Evolutionary conservation across 2,888 invertebrate genomes (phyloP), one percentile per base, ranked within the genome.

Genomic region (Leistus spinibarbis): DNA sequence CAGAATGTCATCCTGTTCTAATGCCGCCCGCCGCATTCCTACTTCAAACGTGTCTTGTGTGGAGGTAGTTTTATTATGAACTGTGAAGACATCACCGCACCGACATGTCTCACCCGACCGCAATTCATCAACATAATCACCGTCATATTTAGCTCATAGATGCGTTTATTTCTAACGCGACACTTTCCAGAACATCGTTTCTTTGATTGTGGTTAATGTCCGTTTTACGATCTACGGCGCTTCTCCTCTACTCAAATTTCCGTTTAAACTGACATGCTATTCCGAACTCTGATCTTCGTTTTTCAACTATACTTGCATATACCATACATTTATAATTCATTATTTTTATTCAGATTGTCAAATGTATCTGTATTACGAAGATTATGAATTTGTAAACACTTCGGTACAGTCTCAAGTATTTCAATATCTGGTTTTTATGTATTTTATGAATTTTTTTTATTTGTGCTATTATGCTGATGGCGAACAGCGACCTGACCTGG

Each of bases 1-100:
- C 17, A 75, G 75, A 76, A 69, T 74, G 73, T 67, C 73, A 74
- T 74, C 73, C 16, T 5, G 40, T 70, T 57, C 24, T 69, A 57
- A 57, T 60, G 24, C 17, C 10, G 69, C 57, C 69, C 69, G 68
- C 17, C 20, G 22, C 53, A 63, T 60, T 60, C 60, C 60, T 60
- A 19, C 17, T 19, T 22, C 57, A 57, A 19, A 19, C 57, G 4
- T 19, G 57, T 19, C 57, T 16, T 60, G 60, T 60, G 9, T 60
- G 60, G 16, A 60, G 60, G 60, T 60, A 22, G 17, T 19, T 19
- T 57, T 57, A 57, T 57, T 40, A 40, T 40, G 40, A 13, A 40
- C 24, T 24, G 24, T 24, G 24, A 24, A 24, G 24, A 24, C 24
- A 24, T 24, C 24, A 24, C 24, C 24, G 24, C 24, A 24, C 24